Base-by-base conservation (phyloP, 2,113 vertebrate species). In the Ammodytes dubius region DNA sequence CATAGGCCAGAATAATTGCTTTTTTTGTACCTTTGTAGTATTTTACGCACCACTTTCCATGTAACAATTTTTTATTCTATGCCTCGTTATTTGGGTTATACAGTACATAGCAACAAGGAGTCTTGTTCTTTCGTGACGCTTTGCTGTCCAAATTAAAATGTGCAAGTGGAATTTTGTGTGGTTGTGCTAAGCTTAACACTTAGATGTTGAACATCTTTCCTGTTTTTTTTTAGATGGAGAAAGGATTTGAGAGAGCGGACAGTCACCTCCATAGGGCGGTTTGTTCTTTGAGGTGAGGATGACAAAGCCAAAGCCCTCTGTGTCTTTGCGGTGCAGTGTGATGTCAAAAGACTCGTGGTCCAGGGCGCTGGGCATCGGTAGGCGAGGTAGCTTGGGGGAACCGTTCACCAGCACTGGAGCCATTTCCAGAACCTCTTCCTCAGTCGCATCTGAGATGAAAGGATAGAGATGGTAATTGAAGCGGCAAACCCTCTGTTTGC, bases 221-320 rank as follows among this genome's bases (percentile, higher is more conserved):
- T 27, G 27, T 27, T 27, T 27, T 27, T 27, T 27, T 27, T 27
- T 27, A 2, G 27, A 27, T 27, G 27, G 27, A 27, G 27, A 27
- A 27, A 12, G 13, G n/a, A 42, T 50, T 12, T 5, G 1, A 50
- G 11, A 15, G 17, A 8, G 19, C 6, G 1, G 9, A 56, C 50
- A 56, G 94, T 95, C 89, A 99, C 98, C 97, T 85, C 98, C 97
- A 8, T 96, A 95, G 3, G 98, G 97, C 3, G 97, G 97, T 88
- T 97, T 99, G 92, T 91, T 98, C 93, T 99, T 99, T 3, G 98
- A 99, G 37, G 98, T 99, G 84, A 99, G 97, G 91, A 99, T 99
- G 89, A 99, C 97, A 0, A 99, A 99, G 65, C 98, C 98, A 81
- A 99, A 99, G 6, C 98, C 98, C 90, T 99, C 98, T 0, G 94